Conservation (phyloP, 2,888 invertebrate species). For the Anorthoa munda region DNA sequence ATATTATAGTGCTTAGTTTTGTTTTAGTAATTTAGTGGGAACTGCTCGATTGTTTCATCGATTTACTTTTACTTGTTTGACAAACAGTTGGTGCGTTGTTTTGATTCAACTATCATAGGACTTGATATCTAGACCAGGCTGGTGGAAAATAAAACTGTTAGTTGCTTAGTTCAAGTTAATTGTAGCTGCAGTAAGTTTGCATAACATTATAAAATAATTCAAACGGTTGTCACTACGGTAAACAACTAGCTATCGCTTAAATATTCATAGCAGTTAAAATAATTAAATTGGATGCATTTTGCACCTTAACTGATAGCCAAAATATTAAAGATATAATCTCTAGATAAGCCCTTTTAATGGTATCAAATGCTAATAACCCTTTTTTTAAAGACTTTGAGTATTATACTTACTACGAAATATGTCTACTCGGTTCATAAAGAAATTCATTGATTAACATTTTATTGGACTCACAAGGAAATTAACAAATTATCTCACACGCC, state of each 20-base stretch:
- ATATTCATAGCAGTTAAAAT: not conserved
- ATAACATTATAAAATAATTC: slow-evolving; percentile 1
- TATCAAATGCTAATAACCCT: not conserved
- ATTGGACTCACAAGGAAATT: not conserved
- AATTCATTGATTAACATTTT: not conserved
- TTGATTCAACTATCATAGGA: slow-evolving; percentile 18
- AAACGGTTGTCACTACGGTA: slow-evolving; percentile 10
- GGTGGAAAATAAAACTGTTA: slow-evolving; percentile 1
- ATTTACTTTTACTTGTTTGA: slow-evolving; percentile 35
- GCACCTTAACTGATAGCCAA: accelerated
- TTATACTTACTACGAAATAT: not conserved
- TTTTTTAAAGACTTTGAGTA: not conserved
- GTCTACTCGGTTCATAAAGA: not conserved
- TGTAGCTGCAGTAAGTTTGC: slow-evolving; percentile 3
- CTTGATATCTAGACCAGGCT: slow-evolving; percentile 10
- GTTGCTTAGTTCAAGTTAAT: not conserved
- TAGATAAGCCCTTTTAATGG: not conserved
- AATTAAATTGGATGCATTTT: not conserved
- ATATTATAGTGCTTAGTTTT: slow-evolving; percentile 65
- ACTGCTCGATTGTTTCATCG: slow-evolving; percentile 40
- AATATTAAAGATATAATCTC: not conserved
- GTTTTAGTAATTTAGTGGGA: slow-evolving; percentile 51
- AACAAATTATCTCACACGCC: not conserved
- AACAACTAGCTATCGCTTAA: not conserved
- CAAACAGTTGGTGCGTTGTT: slow-evolving; percentile 48